Evolutionary conservation across 2,888 invertebrate species (phyloP).

Genomic region (Nomada goodeniana): DNA sequence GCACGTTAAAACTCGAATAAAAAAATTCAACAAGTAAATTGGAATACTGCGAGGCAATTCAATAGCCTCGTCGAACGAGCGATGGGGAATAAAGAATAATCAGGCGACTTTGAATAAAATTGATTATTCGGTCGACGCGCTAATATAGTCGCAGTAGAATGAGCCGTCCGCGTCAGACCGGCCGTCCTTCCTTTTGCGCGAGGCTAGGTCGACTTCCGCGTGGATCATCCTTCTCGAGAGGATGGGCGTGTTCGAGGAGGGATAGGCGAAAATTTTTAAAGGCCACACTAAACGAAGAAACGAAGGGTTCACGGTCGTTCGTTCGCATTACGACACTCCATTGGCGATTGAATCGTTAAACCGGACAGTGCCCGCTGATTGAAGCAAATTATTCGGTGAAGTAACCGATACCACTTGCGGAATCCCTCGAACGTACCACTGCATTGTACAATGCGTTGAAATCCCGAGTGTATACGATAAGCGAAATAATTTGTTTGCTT

Average conservation of each 20-base stretch:
- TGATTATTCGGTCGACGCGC: neutral
- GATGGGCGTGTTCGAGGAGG: slow-evolving; percentile 50
- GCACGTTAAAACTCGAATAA: no score
- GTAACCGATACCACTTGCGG: neutral
- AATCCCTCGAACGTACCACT: slow-evolving; percentile 2
- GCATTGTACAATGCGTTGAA: neutral
- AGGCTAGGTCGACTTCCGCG: slow-evolving; percentile 25
- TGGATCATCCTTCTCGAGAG: slow-evolving; percentile 28
- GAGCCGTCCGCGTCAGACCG: slow-evolving; percentile 14
- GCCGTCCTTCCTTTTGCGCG: neutral
- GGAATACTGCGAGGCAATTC: no score
- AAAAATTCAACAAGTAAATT: no score
- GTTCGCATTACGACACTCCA: slow-evolving; percentile 39
- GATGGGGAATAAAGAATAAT: no score
- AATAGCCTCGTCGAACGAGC: no score
- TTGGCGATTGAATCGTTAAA: slow-evolving; percentile 33
- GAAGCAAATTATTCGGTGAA: slow-evolving; percentile 24
- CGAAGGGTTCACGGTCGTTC: slow-evolving; percentile 59
- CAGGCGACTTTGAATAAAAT: neutral
- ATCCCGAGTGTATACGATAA: no score
- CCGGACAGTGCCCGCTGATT: slow-evolving; percentile 30
- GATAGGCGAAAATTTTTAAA: slow-evolving; percentile 45
- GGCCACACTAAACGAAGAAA: slow-evolving; percentile 19
- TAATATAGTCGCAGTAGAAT: slow-evolving; percentile 36
- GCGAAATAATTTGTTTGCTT: no score